Percentiles rank a stretch among this genome's conserved stretches.
Conservation (phyloP, 2,113 vertebrate species). For the Reinhardtius hippoglossoides region DNA sequence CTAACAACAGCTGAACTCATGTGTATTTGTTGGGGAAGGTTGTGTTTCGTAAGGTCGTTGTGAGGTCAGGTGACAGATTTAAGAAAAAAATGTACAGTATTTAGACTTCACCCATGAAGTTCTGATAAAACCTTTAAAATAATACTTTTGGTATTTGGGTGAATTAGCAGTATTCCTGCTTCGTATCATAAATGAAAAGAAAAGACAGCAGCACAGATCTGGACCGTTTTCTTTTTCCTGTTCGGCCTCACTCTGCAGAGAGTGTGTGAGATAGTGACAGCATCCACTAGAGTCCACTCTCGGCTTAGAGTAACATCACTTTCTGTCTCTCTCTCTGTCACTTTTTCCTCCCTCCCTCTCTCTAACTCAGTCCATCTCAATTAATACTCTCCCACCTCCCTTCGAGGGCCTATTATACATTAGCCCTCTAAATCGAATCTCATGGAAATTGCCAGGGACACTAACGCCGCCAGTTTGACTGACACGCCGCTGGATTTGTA, state of each 20-base stretch:
- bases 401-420: constrained; percentile 75
- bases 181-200: too few species aligned
- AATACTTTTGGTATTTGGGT: neutral
- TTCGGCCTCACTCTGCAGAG: neutral
- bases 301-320: constrained; percentile 59
- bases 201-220: neutral
- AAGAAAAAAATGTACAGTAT: neutral
- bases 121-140: neutral
- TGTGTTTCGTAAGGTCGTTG: too few species aligned
- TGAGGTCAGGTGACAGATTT: neutral
- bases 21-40: neutral
- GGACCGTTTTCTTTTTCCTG: neutral
- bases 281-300: constrained; percentile 76
- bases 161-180: too few species aligned
- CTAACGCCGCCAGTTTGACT: constrained; percentile 69
- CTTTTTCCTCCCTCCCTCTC: constrained; percentile 29
- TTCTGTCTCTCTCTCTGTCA: constrained; percentile 28
- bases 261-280: constrained; percentile 31
- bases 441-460: constrained; percentile 75
- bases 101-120: neutral
- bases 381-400: constrained; percentile 74
- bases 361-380: constrained; percentile 72
- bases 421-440: constrained; percentile 77
- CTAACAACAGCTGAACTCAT: too few species aligned
- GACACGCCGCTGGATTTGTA: constrained; percentile 66